Evolutionary conservation across 2,797 vertebrate genomes (phyloP).

Genomic region (Argyrosomus regius): DNA sequence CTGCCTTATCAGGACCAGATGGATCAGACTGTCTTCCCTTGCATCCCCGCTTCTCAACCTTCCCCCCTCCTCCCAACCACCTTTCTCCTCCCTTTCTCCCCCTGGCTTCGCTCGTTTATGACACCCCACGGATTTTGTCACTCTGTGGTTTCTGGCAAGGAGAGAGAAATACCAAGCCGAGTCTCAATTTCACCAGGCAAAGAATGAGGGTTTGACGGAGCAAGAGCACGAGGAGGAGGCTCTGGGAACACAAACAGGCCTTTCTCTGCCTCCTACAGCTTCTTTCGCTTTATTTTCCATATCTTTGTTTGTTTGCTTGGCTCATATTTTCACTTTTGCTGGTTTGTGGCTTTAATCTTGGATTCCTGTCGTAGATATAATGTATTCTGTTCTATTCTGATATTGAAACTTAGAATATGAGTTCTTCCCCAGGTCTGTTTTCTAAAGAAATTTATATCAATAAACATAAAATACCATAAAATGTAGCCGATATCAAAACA

Average conservation of each 20-base stretch:
- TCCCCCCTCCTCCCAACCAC: slow-evolving; percentile 72
- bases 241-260: slow-evolving; percentile 69
- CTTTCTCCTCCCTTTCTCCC: slow-evolving; percentile 79
- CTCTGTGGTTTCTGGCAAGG: slow-evolving; percentile 92
- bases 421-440: slow-evolving; percentile 2
- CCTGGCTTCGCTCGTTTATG: slow-evolving; percentile 84
- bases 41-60: slow-evolving; percentile 78
- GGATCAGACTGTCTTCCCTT: slow-evolving; percentile 88
- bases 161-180: slow-evolving; percentile 86
- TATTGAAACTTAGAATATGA: not conserved
- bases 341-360: slow-evolving; percentile 27
- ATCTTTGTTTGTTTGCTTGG: slow-evolving; percentile 55
- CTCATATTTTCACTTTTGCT: slow-evolving; percentile 33
- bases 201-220: slow-evolving; percentile 66
- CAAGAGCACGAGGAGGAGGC: slow-evolving; percentile 58
- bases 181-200: slow-evolving; percentile 89
- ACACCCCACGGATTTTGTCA: slow-evolving; percentile 95
- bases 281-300: slow-evolving; percentile 56
- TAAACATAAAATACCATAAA: not conserved
- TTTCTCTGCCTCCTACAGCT: slow-evolving; percentile 63
- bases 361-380: slow-evolving; percentile 24
- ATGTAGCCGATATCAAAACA: not conserved
- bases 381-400: slow-evolving; percentile 13
- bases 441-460: not conserved
- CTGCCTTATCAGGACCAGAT: slow-evolving; percentile 94